These are phyloP conservation scores for Phalacrocorax aristotelis DNA, from an alignment of 2,113 vertebrate genomes.

Conservation along the genomic window DNA sequence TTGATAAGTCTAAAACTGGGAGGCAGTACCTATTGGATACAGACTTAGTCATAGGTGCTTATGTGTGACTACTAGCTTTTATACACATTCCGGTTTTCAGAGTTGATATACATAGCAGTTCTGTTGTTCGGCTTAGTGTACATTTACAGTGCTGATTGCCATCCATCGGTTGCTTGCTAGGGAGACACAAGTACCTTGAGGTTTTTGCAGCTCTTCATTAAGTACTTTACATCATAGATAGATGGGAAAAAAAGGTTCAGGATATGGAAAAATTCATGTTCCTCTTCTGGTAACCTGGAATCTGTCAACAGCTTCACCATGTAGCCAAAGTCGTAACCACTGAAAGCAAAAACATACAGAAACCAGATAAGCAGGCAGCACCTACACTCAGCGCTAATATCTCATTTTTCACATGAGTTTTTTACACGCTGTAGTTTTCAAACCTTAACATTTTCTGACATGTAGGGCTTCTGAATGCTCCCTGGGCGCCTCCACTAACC, in stretches of 20 bases:
- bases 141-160: background rate
- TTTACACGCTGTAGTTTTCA: background rate
- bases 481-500: background rate
- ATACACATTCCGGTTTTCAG: background rate
- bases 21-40: background rate
- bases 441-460: background rate
- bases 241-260: constrained; percentile 97
- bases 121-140: background rate
- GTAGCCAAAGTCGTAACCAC: constrained; percentile 98
- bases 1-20: background rate
- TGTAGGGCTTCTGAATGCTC: background rate
- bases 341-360: constrained; percentile 55
- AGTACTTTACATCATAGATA: constrained; percentile 97
- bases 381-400: rapidly evolving
- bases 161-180: background rate
- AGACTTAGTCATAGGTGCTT: background rate
- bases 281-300: constrained; percentile 92
- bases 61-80: background rate
- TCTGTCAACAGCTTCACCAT: constrained; percentile 97
- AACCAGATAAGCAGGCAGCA: background rate
- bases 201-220: constrained; percentile 99
- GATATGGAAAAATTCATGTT: constrained; percentile 98
- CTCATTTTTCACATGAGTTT: background rate
- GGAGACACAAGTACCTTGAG: constrained; percentile 85
- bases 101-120: background rate